Base-by-base conservation (phyloP, 2,797 vertebrate genomes). In the Arremon aurantiirostris region DNA sequence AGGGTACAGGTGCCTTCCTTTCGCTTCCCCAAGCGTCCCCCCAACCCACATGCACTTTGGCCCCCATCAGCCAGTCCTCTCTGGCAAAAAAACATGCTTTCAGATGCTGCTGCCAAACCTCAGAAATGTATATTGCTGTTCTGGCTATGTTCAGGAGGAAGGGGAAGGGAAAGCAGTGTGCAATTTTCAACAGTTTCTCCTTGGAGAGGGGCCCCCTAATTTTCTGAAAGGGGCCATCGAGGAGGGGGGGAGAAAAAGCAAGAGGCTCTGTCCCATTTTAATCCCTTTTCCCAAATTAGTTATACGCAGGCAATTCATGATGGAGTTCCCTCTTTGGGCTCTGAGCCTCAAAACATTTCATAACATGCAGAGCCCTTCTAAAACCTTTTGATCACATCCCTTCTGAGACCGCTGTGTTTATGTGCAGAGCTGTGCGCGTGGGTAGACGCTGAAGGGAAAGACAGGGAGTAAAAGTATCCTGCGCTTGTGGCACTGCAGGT, bases 41-140 rank as follows among this genome's bases (percentile, higher is more conserved):
- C 90, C 85, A 86, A 47, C 68, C 73, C 87, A 73, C 65, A 81
- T 95, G 92, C 94, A 95, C 94, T 97, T 95, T 94, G 71, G 95
- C 84, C 93, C 75, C 93, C 94, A 96, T 94, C 93, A 97, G 82
- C 65, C 89, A 92, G 94, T 86, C 89, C 79, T 96, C 92, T 95
- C 84, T 97, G 95, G 96, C 94, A 96, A 95, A 96, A 96, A 84
- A 77, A 6, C 87, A 82, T 19, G 61, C 94, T 97, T 95, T 97
- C 89, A 94, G 87, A 97, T 96, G 93, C 94, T 91, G 94, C 94
- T 97, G 97, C 97, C 97, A 97, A 97, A 97, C 96, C 96, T 97
- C 97, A 97, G 97, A 97, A 97, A 97, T 97, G 97, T 97, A 96
- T 97, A 97, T 97, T 96, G 97, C 96, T 83, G 93, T 95, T 97